Base-by-base conservation (phyloP, 1,140 invertebrate species). In the Drosophila prosaltans region DNA sequence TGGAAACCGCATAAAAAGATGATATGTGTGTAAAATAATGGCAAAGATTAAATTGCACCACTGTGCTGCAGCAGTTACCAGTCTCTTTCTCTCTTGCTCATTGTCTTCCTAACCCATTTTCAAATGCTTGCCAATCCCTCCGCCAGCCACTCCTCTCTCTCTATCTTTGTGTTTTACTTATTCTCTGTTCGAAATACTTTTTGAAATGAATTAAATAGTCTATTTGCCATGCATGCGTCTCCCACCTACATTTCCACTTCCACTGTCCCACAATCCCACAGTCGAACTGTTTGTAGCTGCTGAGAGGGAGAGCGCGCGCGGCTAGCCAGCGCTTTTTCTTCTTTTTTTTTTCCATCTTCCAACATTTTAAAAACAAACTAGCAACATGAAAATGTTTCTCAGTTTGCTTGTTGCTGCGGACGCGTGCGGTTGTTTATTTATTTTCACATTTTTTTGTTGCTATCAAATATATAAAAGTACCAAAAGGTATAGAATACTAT, bases 351-450 rank as follows among this genome's bases (percentile, higher is more conserved):
- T 88, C 80, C 83, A 88, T 88, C 82, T 86, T 78, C 78, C 75
- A 51, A 77, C 82, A 74, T 65, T 77, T 83, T 77, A 78, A 85
- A 88, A 81, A 83, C 80, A 80, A 86, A 86, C 88, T 89, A 86
- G 83, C 83, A 83, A 88, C 80, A 89, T 89, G 65, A 88, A 74
- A 81, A 89, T 80, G 81, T 88, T 88, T 81, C 91, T 91, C 82
- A 91, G 88, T 91, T 91, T 80, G 88, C 88, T 91, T 84, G 89
- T 91, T 91, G 88, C 88, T 84, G 74, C 75, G 60, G 72, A 76
- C 83, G 88, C 88, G 88, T 88, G 72, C 88, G 83, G 88, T 90
- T 90, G 24, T 69, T n/a, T 16, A 54, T 58, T 21, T 5, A 30
- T 58, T 30, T n/a, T 48, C 26, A 30, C 2, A 51, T 21, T 26